Evolutionary conservation across 1,140 invertebrate species (phyloP), one percentile per base, ranked within the genome.

Genomic region (Brachionus paranguensis): DNA sequence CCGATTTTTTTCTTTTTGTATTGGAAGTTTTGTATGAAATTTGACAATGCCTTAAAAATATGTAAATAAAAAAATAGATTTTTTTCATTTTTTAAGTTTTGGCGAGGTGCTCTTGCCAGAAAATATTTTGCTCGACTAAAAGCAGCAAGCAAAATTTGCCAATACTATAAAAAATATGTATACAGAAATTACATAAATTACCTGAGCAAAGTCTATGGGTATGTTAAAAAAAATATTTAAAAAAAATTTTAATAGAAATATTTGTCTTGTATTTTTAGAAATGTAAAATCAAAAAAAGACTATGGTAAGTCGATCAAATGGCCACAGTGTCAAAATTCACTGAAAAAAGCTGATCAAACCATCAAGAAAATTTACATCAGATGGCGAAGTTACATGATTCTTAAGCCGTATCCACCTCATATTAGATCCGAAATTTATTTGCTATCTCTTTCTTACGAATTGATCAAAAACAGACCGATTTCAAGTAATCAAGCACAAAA

Each of bases 321-420:
- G 96, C 95, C 95, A 0, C 87, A 14, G 94, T 94, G 27, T 89
- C 91, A n/a, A 91, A 43, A 37, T 43, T 72, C 92, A 0, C 90
- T 94, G 1, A 89, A 91, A 60, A 86, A 89, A 8, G 91, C 92
- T 3, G 91, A 93, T 2, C 65, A 85, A 5, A 65, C 87, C 60
- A 84, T 91, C 27, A 86, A 89, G 43, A 87, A 85, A 84, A 86
- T 88, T 10, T 88, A 89, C 85, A 84, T 91, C 2, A 92, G 94
- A 85, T 98, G 96, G 96, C 89, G 94, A 55, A 95, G 94, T 2
- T 93, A 91, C 89, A 95, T 96, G 92, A 92, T 96, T 55, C 91
- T 98, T 0, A 91, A 91, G 85, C 92, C 92, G 70, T 93, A 96
- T 85, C 95, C 95, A 0, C 91, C 91, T 79, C 92, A 92, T 84